phyloP scores from a whole-genome alignment of 2,888 invertebrate genomes.

The Clostera curtula region DNA sequence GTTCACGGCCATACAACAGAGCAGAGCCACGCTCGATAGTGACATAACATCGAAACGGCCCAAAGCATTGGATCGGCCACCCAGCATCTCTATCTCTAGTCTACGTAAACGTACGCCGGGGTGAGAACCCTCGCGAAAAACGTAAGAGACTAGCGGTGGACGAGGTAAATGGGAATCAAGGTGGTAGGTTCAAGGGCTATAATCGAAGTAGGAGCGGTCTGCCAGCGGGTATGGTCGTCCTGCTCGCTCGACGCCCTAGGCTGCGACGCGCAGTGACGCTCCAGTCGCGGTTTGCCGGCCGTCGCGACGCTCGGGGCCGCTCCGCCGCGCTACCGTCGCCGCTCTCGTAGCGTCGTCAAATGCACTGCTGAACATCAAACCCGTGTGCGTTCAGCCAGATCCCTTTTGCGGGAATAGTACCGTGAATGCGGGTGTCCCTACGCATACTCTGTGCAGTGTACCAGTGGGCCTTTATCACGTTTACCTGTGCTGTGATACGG shows the following conservation, averaged over 20 bases:
- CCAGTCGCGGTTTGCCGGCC: conserved; percentile 74
- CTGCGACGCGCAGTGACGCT: conserved; percentile 66
- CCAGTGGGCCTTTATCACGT: conserved; percentile 50
- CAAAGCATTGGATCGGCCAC: conserved; percentile 57
- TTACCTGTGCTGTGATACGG: no score
- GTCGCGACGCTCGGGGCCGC: conserved; percentile 71
- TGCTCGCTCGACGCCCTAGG: conserved; percentile 67
- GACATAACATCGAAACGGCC: conserved; percentile 62
- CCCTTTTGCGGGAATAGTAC: conserved; percentile 17
- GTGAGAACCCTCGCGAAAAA: conserved; percentile 66
- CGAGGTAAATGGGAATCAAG: conserved; percentile 63
- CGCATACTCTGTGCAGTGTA: conserved; percentile 43
- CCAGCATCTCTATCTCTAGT: conserved; percentile 68
- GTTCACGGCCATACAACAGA: conserved; percentile 65
- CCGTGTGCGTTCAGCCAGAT: conserved; percentile 24
- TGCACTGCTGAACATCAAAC: conserved; percentile 51
- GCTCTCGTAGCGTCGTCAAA: conserved; percentile 48
- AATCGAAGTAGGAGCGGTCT: conserved; percentile 49
- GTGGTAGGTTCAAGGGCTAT: conserved; percentile 64
- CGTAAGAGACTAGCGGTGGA: conserved; percentile 47
- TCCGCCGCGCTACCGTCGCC: conserved; percentile 51
- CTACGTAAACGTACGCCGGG: conserved; percentile 55
- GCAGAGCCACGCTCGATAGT: conserved; percentile 62
- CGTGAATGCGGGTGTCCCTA: conserved; percentile 22
- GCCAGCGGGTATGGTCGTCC: conserved; percentile 56